These are phyloP conservation scores for Idaea biselata DNA, from an alignment of 2,888 invertebrate species.

Conservation along the genomic window DNA sequence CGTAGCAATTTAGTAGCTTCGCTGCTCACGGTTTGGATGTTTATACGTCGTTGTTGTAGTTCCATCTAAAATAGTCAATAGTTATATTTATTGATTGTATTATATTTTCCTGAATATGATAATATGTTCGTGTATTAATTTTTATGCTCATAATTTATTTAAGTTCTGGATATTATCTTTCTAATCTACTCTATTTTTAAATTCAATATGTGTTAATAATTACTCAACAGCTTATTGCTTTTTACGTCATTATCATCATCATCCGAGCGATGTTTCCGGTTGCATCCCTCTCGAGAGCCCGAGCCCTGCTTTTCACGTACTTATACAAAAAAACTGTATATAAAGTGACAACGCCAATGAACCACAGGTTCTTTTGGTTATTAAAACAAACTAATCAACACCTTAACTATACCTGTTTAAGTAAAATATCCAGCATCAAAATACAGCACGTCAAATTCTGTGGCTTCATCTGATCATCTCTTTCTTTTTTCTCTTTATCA, in stretches of 20 bases:
- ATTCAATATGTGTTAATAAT: too few relatives aligned
- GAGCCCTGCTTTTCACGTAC: too few relatives aligned
- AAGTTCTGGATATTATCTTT: background rate
- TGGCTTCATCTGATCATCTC: slow-evolving; percentile 82
- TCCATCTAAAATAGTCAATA: slow-evolving; percentile 52
- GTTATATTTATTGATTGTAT: background rate
- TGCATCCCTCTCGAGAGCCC: too few relatives aligned
- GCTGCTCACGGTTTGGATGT: slow-evolving; percentile 67
- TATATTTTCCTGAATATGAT: background rate
- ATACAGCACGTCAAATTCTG: slow-evolving; percentile 96
- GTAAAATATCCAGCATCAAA: slow-evolving; percentile 95
- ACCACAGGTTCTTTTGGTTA: background rate
- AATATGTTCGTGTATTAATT: too few relatives aligned
- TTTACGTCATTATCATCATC: too few relatives aligned
- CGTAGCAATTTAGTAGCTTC: slow-evolving; percentile 67
- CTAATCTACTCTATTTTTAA: too few relatives aligned
- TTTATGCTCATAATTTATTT: background rate
- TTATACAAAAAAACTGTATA: too few relatives aligned
- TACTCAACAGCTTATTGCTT: too few relatives aligned
- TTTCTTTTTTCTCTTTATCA: slow-evolving; percentile 52
- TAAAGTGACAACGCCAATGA: too few relatives aligned
- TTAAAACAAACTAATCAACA: background rate
- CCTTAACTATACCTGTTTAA: slow-evolving; percentile 88
- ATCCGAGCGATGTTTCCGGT: too few relatives aligned
- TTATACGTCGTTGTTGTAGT: slow-evolving; percentile 65